A percentile compares a stretch with the other conserved stretches of the same genome.
phyloP scores from a whole-genome alignment of 2,888 invertebrate genomes.

The Coleophora flavipennella region DNA sequence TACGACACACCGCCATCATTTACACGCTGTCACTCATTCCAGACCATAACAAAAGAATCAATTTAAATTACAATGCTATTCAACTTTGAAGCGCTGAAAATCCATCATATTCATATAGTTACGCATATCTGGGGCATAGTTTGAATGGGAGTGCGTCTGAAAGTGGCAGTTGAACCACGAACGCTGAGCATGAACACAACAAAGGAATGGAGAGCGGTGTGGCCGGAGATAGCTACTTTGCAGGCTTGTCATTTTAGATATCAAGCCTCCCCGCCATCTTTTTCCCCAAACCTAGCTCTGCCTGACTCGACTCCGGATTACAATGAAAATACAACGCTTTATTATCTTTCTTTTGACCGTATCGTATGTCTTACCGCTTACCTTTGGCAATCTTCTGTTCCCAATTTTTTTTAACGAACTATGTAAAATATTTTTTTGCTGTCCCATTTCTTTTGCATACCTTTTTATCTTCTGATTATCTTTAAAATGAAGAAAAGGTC shows the following conservation, averaged over 20 bases:
- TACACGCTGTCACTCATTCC: slow-evolving; percentile 11
- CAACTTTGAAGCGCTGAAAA: slow-evolving; percentile 12
- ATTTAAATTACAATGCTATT: slow-evolving; percentile 10
- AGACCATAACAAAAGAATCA: slow-evolving; percentile 1
- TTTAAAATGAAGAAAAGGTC: too few relatives aligned
- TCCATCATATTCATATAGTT: slow-evolving; percentile 33
- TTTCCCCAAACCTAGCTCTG: slow-evolving; percentile 38
- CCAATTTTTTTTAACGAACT: slow-evolving; percentile 28
- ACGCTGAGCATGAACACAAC: too few relatives aligned
- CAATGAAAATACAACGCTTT: slow-evolving; percentile 67
- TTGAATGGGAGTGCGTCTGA: slow-evolving; percentile 55
- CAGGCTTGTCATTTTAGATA: slow-evolving; percentile 69
- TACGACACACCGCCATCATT: slow-evolving; percentile 25
- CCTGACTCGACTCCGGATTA: slow-evolving; percentile 52
- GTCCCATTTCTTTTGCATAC: slow-evolving; percentile 30
- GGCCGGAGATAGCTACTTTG: slow-evolving; percentile 59
- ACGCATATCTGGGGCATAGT: slow-evolving; percentile 50
- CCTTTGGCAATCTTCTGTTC: slow-evolving; percentile 41
- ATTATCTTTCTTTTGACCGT: slow-evolving; percentile 66
- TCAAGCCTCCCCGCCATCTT: slow-evolving; percentile 38
- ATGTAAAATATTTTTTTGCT: slow-evolving; percentile 40
- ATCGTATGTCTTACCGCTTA: slow-evolving; percentile 41
- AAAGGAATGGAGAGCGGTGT: slow-evolving; percentile 55
- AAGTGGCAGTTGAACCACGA: slow-evolving; percentile 55
- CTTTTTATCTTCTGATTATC: slow-evolving; percentile 21